Base-by-base conservation (phyloP, 2,113 vertebrate genomes). In the Eulemur macaco region DNA sequence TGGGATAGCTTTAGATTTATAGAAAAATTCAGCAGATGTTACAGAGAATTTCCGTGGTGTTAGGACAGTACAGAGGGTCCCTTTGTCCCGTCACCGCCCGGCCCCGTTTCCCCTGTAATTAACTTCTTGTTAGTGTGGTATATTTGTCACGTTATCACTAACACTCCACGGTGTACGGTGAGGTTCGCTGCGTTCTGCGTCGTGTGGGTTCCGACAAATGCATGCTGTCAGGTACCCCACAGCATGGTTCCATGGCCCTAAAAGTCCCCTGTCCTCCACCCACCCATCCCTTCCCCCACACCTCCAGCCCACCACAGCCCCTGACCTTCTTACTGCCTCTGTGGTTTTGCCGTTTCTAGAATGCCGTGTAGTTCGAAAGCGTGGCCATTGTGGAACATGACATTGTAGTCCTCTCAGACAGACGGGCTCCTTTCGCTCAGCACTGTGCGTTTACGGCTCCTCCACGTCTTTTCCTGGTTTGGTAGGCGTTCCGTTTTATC, bases 141-240 rank as follows among this genome's bases (percentile, higher is more conserved):
- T 34, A 8, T 15, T n/a, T 3, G 4, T 58, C 12, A 6, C 0
- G 0, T 11, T 1, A 20, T 64, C 20, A 9, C 5, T 8, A 23
- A 18, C 21, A 29, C 77, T 3, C n/a, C 52, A 13, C 12, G 7
- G 4, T 63, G 27, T 8, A 45, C 45, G 0, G 37, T 3, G 1
- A 47, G 31, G 31, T 14, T 39, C 42, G 9, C 20, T 50, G 8
- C 54, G 21, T 66, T 39, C 27, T 27, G 15, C 29, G 25, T 34
- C 18, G 23, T 27, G 21, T 60, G 77, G 77, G 25, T 45, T 78
- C 25, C 63, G 42, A 34, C 8, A 4, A 31, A 31, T 3, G 18
- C 23, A 0, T 42, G 0, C 4, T 54, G 25, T 17, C n/a, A 0
- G 0, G 1, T 13, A 12, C 5, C 56, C 17, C 0, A 3, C 15